Percentiles rank a stretch among this genome's conserved stretches.
These are phyloP conservation scores for Drosophila seclusa DNA, from an alignment of 2,888 invertebrate genomes.

Conservation along the genomic window DNA sequence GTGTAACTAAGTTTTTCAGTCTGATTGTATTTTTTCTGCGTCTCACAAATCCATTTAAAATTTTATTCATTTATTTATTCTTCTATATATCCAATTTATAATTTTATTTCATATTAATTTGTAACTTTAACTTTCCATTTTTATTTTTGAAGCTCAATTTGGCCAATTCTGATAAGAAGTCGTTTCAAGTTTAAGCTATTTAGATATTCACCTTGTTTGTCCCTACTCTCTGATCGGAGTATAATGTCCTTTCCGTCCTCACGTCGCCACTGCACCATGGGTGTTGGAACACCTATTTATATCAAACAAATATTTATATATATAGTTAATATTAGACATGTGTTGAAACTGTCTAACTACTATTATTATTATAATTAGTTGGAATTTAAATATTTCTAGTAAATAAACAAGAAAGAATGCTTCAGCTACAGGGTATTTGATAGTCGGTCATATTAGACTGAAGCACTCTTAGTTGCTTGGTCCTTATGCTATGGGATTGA, in stretches of 20 bases:
- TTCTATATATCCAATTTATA: neutral
- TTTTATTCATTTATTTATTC: neutral
- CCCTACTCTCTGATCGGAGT: slow-evolving; percentile 90
- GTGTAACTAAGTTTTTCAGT: neutral
- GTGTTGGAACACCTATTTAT: slow-evolving; percentile 89
- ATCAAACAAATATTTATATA: neutral
- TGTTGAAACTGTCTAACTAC: neutral
- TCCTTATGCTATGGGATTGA: neutral
- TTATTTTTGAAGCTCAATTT: neutral
- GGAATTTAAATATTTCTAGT: neutral
- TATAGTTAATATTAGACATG: neutral
- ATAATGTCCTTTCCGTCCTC: slow-evolving; percentile 92
- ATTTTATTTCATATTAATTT: neutral
- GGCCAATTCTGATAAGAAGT: neutral
- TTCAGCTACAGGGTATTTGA: neutral
- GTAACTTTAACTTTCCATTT: neutral
- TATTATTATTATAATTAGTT: neutral
- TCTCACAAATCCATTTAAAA: neutral
- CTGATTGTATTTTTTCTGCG: neutral
- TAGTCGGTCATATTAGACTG: neutral
- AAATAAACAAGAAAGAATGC: neutral
- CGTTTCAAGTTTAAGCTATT: neutral
- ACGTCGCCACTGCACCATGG: slow-evolving; percentile 90
- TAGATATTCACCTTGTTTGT: slow-evolving; percentile 87
- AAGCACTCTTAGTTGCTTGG: neutral